Conservation (phyloP, 2,888 invertebrate species). For the Malachius bipustulatus region DNA sequence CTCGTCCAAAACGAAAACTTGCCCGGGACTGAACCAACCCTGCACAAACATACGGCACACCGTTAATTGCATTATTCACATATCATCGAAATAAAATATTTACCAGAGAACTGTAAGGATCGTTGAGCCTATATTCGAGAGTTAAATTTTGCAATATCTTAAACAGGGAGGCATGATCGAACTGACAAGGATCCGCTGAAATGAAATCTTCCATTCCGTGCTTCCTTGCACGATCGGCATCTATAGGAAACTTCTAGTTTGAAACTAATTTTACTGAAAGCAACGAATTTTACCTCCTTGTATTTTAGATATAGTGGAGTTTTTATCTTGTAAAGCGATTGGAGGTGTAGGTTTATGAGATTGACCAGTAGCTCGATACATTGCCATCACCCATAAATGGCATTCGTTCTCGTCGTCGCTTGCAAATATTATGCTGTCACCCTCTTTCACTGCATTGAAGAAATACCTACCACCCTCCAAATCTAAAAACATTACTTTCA, state of each 20-base stretch:
- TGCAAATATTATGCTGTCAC: constrained; percentile 92
- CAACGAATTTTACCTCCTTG: constrained; percentile 62
- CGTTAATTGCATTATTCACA: background rate
- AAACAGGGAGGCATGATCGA: constrained; percentile 90
- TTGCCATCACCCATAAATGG: constrained; percentile 97
- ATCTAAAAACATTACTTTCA: constrained; percentile 44
- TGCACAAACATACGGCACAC: constrained; percentile 35
- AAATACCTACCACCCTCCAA: constrained; percentile 89
- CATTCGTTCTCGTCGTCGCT: constrained; percentile 97
- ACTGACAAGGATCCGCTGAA: constrained; percentile 96
- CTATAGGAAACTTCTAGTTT: too few relatives aligned
- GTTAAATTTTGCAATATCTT: constrained; percentile 84
- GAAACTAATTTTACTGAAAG: constrained; percentile 1
- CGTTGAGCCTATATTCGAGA: constrained; percentile 88
- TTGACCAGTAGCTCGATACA: constrained; percentile 99
- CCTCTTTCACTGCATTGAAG: constrained; percentile 97
- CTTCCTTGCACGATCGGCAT: constrained; percentile 90
- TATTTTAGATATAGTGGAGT: constrained; percentile 73
- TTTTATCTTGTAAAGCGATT: constrained; percentile 63
- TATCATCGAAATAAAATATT: constrained; percentile 26
- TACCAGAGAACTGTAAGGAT: constrained; percentile 97
- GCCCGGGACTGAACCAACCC: constrained; percentile 99
- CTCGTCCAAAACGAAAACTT: constrained; percentile 95
- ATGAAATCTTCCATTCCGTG: constrained; percentile 99
- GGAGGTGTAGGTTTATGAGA: constrained; percentile 98